These are phyloP conservation scores for Talpa occidentalis DNA, from an alignment of 2,113 vertebrate genomes.

Conservation along the genomic window DNA sequence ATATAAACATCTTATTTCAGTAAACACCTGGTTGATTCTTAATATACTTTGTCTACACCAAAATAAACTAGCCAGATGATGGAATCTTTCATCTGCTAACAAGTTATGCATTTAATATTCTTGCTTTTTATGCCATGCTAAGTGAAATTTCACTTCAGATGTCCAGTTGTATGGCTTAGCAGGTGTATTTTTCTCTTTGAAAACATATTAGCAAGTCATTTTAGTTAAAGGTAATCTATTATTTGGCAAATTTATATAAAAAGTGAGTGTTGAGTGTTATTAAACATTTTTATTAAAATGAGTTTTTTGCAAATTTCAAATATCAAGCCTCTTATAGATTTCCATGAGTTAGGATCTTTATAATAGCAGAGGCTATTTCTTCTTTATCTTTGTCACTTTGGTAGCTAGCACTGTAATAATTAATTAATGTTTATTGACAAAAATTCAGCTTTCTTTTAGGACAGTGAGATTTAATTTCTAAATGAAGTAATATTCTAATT, in stretches of 20 bases:
- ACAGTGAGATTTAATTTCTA: not conserved
- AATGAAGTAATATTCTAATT: not conserved
- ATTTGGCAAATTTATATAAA: not conserved
- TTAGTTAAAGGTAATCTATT: not conserved
- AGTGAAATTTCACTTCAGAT: not conserved
- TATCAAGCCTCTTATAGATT: not conserved
- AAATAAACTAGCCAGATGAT: not conserved
- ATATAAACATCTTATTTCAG: not conserved
- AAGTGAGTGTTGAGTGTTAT: not conserved
- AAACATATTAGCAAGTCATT: not conserved
- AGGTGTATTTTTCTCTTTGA: not conserved
- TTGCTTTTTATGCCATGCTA: not conserved
- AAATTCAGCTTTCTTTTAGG: not conserved
- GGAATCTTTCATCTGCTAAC: not conserved
- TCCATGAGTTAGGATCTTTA: not conserved
- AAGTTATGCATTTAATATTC: not conserved
- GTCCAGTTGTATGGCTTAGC: not conserved
- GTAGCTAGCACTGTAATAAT: not conserved
- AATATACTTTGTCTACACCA: not conserved
- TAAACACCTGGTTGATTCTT: not conserved
- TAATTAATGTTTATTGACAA: constrained; percentile 4
- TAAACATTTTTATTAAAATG: constrained; percentile 43
- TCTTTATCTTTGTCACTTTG: constrained; percentile 23
- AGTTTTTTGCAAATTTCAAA: constrained; percentile 14
- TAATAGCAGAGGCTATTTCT: not conserved